Conservation (phyloP, 1,140 invertebrate genomes). For the Tetraneura akinire region DNA sequence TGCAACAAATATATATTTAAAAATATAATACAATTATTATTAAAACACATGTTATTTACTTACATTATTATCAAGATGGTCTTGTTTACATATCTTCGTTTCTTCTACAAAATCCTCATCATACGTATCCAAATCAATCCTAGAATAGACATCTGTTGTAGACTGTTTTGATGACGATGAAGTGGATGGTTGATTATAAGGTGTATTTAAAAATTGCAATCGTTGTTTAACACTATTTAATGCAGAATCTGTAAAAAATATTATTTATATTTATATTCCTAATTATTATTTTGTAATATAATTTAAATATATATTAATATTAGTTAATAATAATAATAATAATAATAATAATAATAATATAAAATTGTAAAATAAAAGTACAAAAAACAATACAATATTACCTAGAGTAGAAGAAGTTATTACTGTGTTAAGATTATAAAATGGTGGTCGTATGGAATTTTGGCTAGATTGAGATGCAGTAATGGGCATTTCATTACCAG, state of each 20-base stretch:
- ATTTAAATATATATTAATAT: too few species aligned
- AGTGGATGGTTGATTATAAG: not conserved
- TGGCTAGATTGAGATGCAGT: not conserved
- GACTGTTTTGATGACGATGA: not conserved
- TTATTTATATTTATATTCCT: not conserved
- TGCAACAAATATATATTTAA: too few species aligned
- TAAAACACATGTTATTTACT: not conserved
- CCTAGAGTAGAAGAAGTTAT: conserved; percentile 12
- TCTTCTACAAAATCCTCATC: not conserved
- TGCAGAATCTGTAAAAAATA: not conserved
- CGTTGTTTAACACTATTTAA: conserved; percentile 31
- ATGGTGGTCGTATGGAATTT: not conserved
- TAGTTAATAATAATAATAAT: too few species aligned
- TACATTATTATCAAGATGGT: not conserved
- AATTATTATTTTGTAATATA: too few species aligned
- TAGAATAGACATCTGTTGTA: not conserved
- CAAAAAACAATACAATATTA: too few species aligned
- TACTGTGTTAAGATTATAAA: conserved; percentile 15
- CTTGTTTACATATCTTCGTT: not conserved
- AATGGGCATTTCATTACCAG: conserved; percentile 21
- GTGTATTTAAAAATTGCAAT: conserved; percentile 22
- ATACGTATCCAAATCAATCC: too few species aligned
- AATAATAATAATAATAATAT: too few species aligned
- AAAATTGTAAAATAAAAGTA: too few species aligned
- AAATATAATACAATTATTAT: too few species aligned